phyloP scores from a whole-genome alignment of 2,797 vertebrate genomes.

The Malacoraja senta region DNA sequence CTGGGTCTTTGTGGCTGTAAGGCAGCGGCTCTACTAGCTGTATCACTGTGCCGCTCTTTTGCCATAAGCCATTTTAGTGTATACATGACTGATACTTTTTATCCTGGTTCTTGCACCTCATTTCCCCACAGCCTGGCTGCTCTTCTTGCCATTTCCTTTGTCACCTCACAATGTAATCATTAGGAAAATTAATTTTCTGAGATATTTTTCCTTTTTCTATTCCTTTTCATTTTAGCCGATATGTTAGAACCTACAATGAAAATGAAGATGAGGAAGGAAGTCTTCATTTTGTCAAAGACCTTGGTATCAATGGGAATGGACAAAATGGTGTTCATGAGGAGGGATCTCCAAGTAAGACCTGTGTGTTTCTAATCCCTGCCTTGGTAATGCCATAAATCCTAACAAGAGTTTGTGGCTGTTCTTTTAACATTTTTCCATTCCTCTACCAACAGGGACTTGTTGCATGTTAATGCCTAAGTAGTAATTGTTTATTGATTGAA shows the following conservation, averaged over 20 bases:
- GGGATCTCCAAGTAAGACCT: constrained; percentile 84
- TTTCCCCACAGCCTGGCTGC: too few species aligned
- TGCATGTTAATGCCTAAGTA: not conserved
- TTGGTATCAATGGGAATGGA: constrained; percentile 82
- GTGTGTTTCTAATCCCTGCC: constrained; percentile 40
- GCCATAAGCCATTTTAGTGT: too few species aligned
- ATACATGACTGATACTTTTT: too few species aligned
- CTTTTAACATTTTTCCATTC: not conserved
- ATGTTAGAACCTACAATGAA: constrained; percentile 72
- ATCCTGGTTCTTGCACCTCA: too few species aligned
- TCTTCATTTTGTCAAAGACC: constrained; percentile 71
- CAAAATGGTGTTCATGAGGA: constrained; percentile 90
- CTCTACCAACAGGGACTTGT: not conserved
- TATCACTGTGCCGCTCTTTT: too few species aligned
- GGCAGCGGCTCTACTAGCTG: too few species aligned
- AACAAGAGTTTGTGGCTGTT: not conserved
- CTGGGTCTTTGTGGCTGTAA: too few species aligned
- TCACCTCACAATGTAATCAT: not conserved
- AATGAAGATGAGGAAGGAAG: constrained; percentile 77
- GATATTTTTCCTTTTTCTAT: constrained; percentile 41
- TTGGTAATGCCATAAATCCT: constrained; percentile 7
- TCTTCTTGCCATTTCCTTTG: too few species aligned
- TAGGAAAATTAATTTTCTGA: not conserved
- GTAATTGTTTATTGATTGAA: not conserved
- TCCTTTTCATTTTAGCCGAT: constrained; percentile 66